Evolutionary conservation across 2,888 invertebrate species (phyloP).

Genomic region (Selenia dentaria): DNA sequence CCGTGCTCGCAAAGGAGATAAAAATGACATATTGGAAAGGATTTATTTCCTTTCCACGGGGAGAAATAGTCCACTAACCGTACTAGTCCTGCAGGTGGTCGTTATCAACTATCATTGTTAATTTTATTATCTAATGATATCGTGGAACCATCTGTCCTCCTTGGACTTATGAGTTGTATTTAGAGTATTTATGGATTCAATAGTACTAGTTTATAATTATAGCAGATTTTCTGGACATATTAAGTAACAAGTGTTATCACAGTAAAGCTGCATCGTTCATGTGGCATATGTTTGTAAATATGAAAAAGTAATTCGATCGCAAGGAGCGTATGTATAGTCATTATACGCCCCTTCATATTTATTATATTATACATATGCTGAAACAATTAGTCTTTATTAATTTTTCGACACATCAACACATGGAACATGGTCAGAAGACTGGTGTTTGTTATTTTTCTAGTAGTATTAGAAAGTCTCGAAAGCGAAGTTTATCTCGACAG

Average conservation of each 20-base stretch:
- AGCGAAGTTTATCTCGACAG: conserved; percentile 86
- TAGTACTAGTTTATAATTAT: too few species aligned
- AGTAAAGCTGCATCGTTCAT: neutral
- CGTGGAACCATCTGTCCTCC: too few species aligned
- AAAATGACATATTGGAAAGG: too few species aligned
- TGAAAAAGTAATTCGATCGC: neutral
- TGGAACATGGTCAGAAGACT: conserved; percentile 55
- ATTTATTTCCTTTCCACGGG: too few species aligned
- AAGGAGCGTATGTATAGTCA: neutral
- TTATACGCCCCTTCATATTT: neutral
- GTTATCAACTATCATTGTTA: too few species aligned
- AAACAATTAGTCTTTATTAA: conserved; percentile 28
- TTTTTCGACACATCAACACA: conserved; percentile 31
- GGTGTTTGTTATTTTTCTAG: conserved; percentile 41
- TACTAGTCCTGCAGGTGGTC: too few species aligned
- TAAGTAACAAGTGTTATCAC: neutral
- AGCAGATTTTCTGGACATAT: too few species aligned
- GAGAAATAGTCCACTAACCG: too few species aligned
- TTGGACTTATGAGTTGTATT: too few species aligned
- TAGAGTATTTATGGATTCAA: too few species aligned
- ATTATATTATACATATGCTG: neutral
- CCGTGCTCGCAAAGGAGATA: too few species aligned
- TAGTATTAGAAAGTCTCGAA: conserved; percentile 48
- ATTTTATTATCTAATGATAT: too few species aligned
- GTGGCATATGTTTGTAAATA: neutral